Evolutionary conservation across 2,888 invertebrate species (phyloP).

Genomic region (Apomyelois bistriatella): DNA sequence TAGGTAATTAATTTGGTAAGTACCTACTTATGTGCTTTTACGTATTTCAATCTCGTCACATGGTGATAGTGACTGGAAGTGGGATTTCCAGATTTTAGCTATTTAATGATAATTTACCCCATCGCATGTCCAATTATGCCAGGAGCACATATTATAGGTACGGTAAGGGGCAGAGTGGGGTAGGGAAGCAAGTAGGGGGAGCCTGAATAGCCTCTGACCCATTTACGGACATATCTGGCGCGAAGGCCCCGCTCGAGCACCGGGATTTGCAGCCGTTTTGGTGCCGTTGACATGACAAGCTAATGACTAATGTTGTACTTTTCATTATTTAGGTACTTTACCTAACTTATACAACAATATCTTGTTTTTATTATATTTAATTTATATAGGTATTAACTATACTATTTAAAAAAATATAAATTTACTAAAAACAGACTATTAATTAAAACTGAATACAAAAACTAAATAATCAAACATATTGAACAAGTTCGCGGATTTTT

Average conservation of each 20-base stretch:
- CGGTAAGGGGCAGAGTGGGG: conserved; percentile 42
- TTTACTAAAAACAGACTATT: too few species aligned
- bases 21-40: conserved; percentile 18
- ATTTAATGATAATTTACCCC: conserved; percentile 64
- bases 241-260: conserved; percentile 40
- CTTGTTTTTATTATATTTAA: too few species aligned
- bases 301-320: conserved; percentile 6
- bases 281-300: conserved; percentile 27
- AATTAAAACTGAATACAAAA: too few species aligned
- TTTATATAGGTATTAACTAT: too few species aligned
- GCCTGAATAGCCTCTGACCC: conserved; percentile 73
- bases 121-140: conserved; percentile 73
- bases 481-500: too few species aligned
- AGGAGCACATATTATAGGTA: conserved; percentile 56
- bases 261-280: conserved; percentile 44
- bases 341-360: neutral
- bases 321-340: neutral
- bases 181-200: conserved; percentile 33
- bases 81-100: conserved; percentile 33
- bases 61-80: conserved; percentile 21
- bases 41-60: conserved; percentile 19
- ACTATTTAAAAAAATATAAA: too few species aligned
- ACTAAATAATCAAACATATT: too few species aligned
- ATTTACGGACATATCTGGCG: conserved; percentile 64
- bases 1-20: too few species aligned